Evolutionary conservation across 23 tunicate species (phyloP), one percentile per base, ranked within the genome.

Genomic region (Ascidia mentula): DNA sequence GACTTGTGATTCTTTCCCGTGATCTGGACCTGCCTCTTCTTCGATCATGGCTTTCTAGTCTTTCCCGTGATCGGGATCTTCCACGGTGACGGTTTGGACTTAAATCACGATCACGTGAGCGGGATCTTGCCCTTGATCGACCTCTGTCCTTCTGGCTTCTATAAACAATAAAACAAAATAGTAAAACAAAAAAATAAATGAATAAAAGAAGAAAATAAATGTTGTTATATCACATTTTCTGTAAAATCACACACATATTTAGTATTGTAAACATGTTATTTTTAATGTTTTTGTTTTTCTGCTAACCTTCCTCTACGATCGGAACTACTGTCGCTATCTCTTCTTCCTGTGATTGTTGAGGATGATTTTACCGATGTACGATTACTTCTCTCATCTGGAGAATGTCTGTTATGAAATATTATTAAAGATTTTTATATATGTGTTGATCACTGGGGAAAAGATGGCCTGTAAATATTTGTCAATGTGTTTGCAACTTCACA

Each of bases 1-100:
- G 86, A 46, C 86, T 82, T 4, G 31, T 4, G 7, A 1, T 38
- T 32, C 79, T 32, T 6, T 86, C 90, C 9, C 38, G 33, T 24
- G 78, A 32, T 22, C 80, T 74, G 46, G 90, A 86, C 33, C 77
- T 77, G 26, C 83, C 80, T 69, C 75, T 76, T 32, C 84, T 36
- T 22, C 75, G 73, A 26, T 82, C 82, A 13, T 88, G 88, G 45
- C 85, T 75, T 40, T 32, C 32, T 0, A 77, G 26, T 40, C 89
- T 33, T 32, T 89, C 89, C 40, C 87, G 76, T 37, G 86, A 81
- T 28, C 82, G 40, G 35, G 88, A 84, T 24, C 88, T 84, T n/a
- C 80, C 85, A 6, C 80, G 60, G 33, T 74, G 45, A 0, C 80
- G 82, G n/a, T 6, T 5, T 2, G 85, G 85, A 38, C 85, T 81